Base-by-base conservation (phyloP, 2,888 invertebrate genomes). In the Metopia argyrocephala region DNA sequence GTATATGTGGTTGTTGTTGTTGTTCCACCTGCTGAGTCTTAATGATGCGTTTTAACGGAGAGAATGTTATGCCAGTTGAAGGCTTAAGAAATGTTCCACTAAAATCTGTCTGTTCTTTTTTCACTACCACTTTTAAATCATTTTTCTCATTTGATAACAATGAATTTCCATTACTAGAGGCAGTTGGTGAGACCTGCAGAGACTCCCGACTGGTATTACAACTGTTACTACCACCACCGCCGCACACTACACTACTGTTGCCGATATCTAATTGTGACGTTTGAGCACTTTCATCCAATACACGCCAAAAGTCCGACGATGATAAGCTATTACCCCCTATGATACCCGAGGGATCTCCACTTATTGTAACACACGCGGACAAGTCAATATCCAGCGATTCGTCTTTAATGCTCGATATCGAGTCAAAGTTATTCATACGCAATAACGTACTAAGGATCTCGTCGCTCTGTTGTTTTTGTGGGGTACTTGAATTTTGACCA, bases 361-460 rank as follows among this genome's bases (percentile, higher is more conserved):
- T 87, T 59, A 90, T 90, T 2, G 90, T 89, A 25, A 90, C 90
- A 76, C 90, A 90, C 27, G 90, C 90, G 52, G 90, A 90, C 68
- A 88, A 82, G 86, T 90, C 88, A 75, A 90, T 90, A 83, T 90
- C 90, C 78, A 90, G 83, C 56, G 90, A 90, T 78, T 90, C 90
- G 71, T 90, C 90, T 82, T 90, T 90, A 21, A 90, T 90, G 82
- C 89, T 89, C 57, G 90, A 89, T 83, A 90, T 89, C 7, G 90
- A 90, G 83, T 90, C 90, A 54, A 89, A 89, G 65, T 89, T 89
- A 64, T 90, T 89, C 76, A 89, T 87, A 62, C 89, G 88, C 71
- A 90, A 78, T 66, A 90, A 84, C 4, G 90, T 86, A 69, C 87
- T 88, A 6, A 90, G 85, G 65, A 90, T 90, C 79, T 90, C 90